A percentile compares a stretch with the other conserved stretches of the same genome.
These are phyloP conservation scores for Sarcophaga carnaria DNA, from an alignment of 2,888 invertebrate species.

Conservation along the genomic window DNA sequence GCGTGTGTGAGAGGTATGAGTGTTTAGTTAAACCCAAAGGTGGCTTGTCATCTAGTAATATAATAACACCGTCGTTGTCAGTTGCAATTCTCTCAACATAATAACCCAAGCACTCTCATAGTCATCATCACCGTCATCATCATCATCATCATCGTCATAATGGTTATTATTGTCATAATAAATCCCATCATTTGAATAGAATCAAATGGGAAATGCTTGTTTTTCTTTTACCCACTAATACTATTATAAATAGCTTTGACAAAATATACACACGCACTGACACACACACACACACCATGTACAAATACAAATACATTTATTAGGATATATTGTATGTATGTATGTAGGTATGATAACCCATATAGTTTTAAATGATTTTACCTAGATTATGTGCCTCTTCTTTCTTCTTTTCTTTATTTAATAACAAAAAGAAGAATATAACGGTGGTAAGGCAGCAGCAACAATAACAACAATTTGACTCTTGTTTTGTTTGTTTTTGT, in stretches of 20 bases:
- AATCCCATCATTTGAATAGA: constrained; percentile 23
- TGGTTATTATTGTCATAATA: neutral
- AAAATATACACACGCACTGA: neutral
- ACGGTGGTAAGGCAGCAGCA: neutral
- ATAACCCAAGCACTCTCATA: neutral
- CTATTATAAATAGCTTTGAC: neutral
- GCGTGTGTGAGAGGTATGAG: neutral
- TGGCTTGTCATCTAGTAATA: neutral
- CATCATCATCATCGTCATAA: neutral
- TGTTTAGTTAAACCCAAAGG: constrained; percentile 19
- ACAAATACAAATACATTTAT: neutral
- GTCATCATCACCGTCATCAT: neutral
- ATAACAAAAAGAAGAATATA: neutral
- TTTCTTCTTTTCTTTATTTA: neutral
- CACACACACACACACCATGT: neutral
- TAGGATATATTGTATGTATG: too few species aligned
- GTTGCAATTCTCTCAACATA: too few species aligned
- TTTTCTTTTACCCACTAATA: constrained; percentile 16
- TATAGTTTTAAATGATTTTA: neutral
- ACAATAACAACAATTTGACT: neutral
- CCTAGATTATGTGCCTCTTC: neutral
- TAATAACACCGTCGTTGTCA: neutral
- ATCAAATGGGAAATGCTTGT: neutral
- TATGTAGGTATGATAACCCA: too few species aligned
- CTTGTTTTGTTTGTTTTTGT: neutral